Evolutionary conservation across 2,113 vertebrate species (phyloP).

Genomic region (Cynocephalus volans): DNA sequence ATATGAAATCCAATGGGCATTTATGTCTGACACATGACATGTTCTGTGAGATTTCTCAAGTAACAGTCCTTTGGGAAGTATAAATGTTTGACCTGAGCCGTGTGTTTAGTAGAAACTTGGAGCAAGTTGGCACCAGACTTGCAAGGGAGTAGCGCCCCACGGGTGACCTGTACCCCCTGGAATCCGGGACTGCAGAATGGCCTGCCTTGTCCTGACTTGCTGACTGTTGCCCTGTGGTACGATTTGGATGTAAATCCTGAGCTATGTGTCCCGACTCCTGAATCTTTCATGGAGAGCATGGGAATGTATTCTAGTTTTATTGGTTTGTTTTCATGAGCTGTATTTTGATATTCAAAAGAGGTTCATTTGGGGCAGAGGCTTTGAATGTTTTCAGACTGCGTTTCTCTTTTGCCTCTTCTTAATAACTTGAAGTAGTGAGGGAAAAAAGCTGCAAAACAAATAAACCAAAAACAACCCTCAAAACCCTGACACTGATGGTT

Average conservation of each 20-base stretch:
- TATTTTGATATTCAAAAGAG: slow-evolving; percentile 71
- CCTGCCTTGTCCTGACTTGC: neutral
- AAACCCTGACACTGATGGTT: neutral
- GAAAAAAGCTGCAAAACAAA: neutral
- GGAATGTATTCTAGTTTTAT: neutral
- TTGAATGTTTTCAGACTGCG: neutral
- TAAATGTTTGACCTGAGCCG: neutral
- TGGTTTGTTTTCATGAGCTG: slow-evolving; percentile 54
- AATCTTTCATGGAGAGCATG: slow-evolving; percentile 58
- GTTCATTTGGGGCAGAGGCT: slow-evolving; percentile 54
- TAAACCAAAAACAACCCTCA: neutral
- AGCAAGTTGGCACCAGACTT: neutral
- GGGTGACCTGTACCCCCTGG: neutral
- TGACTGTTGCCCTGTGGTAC: neutral
- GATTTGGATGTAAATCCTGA: neutral
- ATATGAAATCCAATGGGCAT: neutral
- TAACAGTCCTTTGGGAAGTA: neutral
- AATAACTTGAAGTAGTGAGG: neutral
- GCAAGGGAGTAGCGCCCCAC: accelerated
- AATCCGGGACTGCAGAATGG: neutral
- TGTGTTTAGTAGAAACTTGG: neutral
- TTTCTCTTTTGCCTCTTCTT: slow-evolving; percentile 36
- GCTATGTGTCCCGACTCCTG: neutral
- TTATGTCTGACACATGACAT: neutral
- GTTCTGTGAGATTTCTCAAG: neutral